phyloP scores from a whole-genome alignment of 2,888 invertebrate species.

The Sussaba pulchella region DNA sequence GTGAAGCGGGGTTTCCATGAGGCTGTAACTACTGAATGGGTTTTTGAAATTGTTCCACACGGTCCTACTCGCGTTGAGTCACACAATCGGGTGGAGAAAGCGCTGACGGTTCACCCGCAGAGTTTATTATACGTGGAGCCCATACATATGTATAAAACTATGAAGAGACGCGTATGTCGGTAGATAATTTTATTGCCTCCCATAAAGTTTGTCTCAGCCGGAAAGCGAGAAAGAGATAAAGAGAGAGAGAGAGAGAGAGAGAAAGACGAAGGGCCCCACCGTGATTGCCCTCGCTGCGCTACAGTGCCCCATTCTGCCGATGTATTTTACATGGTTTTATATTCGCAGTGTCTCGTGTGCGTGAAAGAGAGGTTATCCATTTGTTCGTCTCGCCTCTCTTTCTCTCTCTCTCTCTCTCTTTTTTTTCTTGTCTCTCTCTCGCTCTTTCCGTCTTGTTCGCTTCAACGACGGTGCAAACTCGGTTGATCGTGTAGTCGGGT shows the following conservation, averaged over 20 bases:
- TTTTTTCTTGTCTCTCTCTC: conserved; percentile 19
- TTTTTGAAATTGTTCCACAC: not conserved
- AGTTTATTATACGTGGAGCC: conserved; percentile 21
- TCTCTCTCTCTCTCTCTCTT: not conserved
- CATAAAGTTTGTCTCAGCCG: conserved; percentile 65
- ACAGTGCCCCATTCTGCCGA: conserved; percentile 20
- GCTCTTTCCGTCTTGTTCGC: not conserved
- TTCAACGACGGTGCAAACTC: conserved; percentile 38
- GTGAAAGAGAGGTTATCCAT: conserved; percentile 24
- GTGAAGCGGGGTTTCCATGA: not conserved
- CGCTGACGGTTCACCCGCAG: not conserved
- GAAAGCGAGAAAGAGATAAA: too few species aligned
- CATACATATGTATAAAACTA: conserved; percentile 40
- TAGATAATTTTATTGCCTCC: conserved; percentile 70
- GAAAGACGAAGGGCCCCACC: conserved; percentile 59
- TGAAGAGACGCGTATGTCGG: conserved; percentile 60
- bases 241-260: too few species aligned
- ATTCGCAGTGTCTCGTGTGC: conserved; percentile 52
- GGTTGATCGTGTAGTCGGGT: conserved; percentile 33
- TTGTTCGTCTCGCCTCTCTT: conserved; percentile 15
- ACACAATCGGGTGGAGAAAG: conserved; percentile 20
- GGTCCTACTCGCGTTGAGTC: not conserved
- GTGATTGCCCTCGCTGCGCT: conserved; percentile 54
- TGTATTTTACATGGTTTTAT: conserved; percentile 48
- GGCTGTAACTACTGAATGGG: not conserved